These are phyloP conservation scores for Nasalis larvatus DNA, from an alignment of 2,113 vertebrate species.

Conservation along the genomic window DNA sequence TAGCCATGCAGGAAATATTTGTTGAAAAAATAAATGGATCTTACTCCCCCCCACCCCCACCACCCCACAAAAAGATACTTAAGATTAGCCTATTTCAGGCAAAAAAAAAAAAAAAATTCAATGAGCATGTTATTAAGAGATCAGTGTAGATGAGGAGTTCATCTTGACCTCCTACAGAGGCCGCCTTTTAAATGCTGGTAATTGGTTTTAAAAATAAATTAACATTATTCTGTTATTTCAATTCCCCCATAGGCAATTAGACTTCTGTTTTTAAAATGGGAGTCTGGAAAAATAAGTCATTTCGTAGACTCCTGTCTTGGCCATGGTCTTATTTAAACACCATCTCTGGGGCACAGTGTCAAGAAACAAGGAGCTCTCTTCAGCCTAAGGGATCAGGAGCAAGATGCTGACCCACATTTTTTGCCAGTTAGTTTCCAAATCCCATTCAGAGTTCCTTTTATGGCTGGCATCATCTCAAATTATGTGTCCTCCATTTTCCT, in stretches of 20 bases:
- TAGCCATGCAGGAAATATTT: neutral
- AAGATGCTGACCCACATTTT: conserved; percentile 47
- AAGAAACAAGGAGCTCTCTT: neutral
- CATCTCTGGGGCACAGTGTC: conserved; percentile 49
- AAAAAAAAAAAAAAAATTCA: neutral
- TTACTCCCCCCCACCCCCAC: neutral
- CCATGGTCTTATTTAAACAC: conserved; percentile 41
- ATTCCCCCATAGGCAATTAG: conserved; percentile 55
- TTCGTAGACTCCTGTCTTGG: neutral
- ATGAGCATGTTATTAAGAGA: conserved; percentile 59
- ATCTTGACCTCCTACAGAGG: conserved; percentile 51
- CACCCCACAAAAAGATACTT: neutral
- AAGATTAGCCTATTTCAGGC: conserved; percentile 55
- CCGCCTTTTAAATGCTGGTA: conserved; percentile 69
- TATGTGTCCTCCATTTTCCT: neutral
- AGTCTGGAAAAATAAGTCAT: conserved; percentile 54
- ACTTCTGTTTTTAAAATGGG: conserved; percentile 63
- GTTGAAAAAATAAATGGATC: conserved; percentile 37
- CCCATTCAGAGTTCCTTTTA: conserved; percentile 1
- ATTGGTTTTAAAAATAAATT: conserved; percentile 72
- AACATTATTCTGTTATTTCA: conserved; percentile 68
- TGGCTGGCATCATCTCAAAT: neutral
- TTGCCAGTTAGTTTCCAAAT: conserved; percentile 53
- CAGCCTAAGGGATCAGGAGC: neutral
- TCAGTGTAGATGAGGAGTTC: conserved; percentile 63